These are phyloP conservation scores for human DNA, from an alignment of 2,113 vertebrate species.

Conservation along the genomic window DNA sequence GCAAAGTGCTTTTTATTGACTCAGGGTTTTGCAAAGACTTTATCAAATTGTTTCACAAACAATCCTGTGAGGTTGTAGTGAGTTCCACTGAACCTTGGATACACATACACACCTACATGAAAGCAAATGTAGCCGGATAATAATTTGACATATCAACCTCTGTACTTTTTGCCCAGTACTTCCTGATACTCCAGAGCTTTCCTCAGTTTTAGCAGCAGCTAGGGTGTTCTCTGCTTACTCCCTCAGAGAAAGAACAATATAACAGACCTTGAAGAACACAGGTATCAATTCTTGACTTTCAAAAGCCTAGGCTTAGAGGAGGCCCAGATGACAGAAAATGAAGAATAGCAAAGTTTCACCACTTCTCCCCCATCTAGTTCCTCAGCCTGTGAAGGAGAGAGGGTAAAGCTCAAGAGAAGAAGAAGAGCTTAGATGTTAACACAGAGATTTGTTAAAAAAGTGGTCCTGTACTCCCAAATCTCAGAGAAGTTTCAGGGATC, in stretches of 20 bases:
- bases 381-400: not conserved
- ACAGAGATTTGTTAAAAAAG: not conserved
- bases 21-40: conserved; percentile 17
- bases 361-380: not conserved
- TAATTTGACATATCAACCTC: not conserved
- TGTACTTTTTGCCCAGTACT: not conserved
- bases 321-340: not conserved
- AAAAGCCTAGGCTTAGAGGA: not conserved
- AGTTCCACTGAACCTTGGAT: not conserved
- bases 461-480: not conserved
- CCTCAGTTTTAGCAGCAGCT: not conserved
- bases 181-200: not conserved
- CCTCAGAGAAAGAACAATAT: not conserved
- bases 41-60: conserved; percentile 51
- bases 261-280: not conserved
- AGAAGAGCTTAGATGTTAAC: not conserved
- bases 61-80: not conserved
- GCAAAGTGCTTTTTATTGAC: conserved; percentile 44
- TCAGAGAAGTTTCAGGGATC: not conserved
- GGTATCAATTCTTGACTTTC: not conserved
- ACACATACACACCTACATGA: not conserved
- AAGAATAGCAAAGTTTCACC: not conserved
- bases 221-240: not conserved
- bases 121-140: not conserved
- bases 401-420: not conserved